A percentile compares a stretch with the other conserved stretches of the same genome.
Conservation (phyloP, 2,797 vertebrate genomes). For the Poeciliopsis presidionis region DNA sequence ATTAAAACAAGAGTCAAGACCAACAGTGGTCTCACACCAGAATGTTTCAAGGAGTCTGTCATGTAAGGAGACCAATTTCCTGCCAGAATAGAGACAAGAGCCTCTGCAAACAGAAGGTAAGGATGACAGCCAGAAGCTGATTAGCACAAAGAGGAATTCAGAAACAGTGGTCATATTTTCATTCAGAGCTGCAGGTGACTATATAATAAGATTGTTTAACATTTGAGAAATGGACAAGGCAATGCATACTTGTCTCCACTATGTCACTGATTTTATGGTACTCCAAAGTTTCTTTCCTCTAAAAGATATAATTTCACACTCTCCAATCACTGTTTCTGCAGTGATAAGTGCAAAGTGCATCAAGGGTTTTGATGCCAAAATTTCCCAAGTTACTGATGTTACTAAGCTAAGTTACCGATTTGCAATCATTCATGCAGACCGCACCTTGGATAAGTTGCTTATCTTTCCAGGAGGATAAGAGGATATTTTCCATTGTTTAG, state of each 20-base stretch:
- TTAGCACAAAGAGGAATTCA: conserved; percentile 6
- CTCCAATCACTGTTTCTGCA: not conserved
- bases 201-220: not conserved
- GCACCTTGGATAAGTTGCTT: not conserved
- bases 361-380: not conserved
- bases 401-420: not conserved
- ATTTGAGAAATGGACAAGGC: not conserved
- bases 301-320: not conserved
- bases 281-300: not conserved
- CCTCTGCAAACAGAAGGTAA: not conserved
- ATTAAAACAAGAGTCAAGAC: conserved; percentile 1
- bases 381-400: not conserved
- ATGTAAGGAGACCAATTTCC: conserved; percentile 4
- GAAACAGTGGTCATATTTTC: conserved; percentile 7
- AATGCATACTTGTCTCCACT: not conserved
- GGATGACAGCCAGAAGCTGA: conserved; percentile 4
- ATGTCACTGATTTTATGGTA: not conserved
- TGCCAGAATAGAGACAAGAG: not conserved
- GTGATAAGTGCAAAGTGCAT: not conserved
- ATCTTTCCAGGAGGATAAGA: not conserved
- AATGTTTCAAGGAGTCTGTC: conserved; percentile 3
- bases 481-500: not conserved
- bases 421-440: not conserved
- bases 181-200: conserved; percentile 1
- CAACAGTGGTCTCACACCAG: not conserved